Evolutionary conservation across 2,888 invertebrate genomes (phyloP).

Genomic region (Chorisops tibialis): DNA sequence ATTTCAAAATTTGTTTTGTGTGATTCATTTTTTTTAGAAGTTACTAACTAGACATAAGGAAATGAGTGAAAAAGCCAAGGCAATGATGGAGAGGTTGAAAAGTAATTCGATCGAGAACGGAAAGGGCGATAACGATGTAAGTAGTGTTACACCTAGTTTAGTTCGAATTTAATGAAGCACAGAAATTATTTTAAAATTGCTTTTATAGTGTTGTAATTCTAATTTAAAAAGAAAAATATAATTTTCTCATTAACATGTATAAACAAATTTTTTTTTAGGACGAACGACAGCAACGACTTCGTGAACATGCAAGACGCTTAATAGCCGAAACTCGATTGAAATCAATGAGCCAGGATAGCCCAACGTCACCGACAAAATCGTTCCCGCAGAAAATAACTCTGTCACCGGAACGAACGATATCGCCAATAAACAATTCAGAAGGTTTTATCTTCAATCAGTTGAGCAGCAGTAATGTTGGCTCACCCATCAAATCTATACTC

Average conservation of each 20-base stretch:
- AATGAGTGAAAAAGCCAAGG: constrained; percentile 53
- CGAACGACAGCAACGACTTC: constrained; percentile 78
- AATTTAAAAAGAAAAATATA: neutral
- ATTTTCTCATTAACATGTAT: neutral
- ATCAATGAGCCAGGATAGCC: constrained; percentile 44
- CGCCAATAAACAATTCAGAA: constrained; percentile 46
- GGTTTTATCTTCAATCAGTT: constrained; percentile 37
- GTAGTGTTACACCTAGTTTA: constrained; percentile 37
- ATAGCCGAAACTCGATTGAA: constrained; percentile 78
- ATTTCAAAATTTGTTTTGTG: constrained; percentile 23
- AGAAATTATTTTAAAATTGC: neutral
- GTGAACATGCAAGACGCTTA: constrained; percentile 83
- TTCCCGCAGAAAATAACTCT: constrained; percentile 46
- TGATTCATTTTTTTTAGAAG: constrained; percentile 45
- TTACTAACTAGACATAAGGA: constrained; percentile 52
- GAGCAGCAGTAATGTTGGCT: constrained; percentile 27
- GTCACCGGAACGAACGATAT: constrained; percentile 50
- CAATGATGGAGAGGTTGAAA: constrained; percentile 52
- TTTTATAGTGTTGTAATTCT: neutral
- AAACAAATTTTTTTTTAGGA: constrained; percentile 55
- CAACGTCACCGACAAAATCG: constrained; percentile 48
- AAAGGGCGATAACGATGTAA: constrained; percentile 47
- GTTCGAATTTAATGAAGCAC: neutral
- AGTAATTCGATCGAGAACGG: constrained; percentile 44
- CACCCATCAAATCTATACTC: constrained; percentile 31